A percentile compares a stretch with the other conserved stretches of the same genome.
phyloP scores from a whole-genome alignment of 2,113 vertebrate species.

The Electrona antarctica region DNA sequence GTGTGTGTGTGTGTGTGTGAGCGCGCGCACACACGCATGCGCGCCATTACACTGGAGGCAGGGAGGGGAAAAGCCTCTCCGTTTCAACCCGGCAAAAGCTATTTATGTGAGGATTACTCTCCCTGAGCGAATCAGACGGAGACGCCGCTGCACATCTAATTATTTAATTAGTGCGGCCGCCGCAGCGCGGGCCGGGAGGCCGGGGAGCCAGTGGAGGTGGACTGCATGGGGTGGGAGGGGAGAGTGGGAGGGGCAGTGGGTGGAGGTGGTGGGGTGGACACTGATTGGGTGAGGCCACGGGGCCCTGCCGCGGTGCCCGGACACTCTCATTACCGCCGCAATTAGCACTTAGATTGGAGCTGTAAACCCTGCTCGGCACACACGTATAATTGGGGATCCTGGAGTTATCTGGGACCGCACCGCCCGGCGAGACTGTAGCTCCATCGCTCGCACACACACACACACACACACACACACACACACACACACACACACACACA shows the following conservation, averaged over 20 bases:
- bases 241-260: constrained; percentile 21
- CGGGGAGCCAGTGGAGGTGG: constrained; percentile 14
- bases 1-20: background rate
- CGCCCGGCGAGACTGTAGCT: constrained; percentile 79
- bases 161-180: constrained; percentile 96
- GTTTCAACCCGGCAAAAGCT: constrained; percentile 90
- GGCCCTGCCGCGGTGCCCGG: constrained; percentile 86
- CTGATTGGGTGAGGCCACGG: constrained; percentile 91
- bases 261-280: constrained; percentile 62
- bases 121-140: constrained; percentile 91
- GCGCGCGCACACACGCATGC: background rate
- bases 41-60: background rate
- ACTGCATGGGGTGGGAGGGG: constrained; percentile 26
- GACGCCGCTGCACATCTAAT: constrained; percentile 97
- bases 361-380: constrained; percentile 92
- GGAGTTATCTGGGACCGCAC: constrained; percentile 87
- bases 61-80: constrained; percentile 80
- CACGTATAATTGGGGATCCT: constrained; percentile 91
- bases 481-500: too few species aligned
- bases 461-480: constrained; percentile 66
- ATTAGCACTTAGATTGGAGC: constrained; percentile 99
- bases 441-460: constrained; percentile 57
- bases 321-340: constrained; percentile 97
- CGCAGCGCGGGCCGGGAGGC: constrained; percentile 75
- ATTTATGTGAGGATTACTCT: constrained; percentile 99